Evolutionary conservation across 2,113 vertebrate species (phyloP), one percentile per base, ranked within the genome.

Genomic region (Limnothrissa miodon): DNA sequence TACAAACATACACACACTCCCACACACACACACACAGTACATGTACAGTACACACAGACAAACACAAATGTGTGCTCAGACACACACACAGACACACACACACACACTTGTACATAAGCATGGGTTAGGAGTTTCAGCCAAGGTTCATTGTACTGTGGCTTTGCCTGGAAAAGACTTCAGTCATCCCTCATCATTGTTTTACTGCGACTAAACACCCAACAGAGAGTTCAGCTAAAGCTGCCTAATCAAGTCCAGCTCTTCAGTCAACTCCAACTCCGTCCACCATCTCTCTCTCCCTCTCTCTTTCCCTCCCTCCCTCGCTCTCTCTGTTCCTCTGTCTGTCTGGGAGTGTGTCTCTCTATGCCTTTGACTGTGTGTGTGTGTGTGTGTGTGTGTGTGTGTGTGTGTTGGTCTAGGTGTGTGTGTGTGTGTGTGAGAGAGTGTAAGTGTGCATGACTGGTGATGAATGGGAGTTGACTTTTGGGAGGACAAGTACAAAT

Each of bases 171-270:
- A 74, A 74, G 25, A 74, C 66, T 74, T 74, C 66, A 74, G 29
- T 74, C 66, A 74, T 33, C 66, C 66, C 66, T 74, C 66, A 74
- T 74, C 66, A 74, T 74, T 74, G 66, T 74, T 74, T 74, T 74
- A 74, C 66, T 74, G 25, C 66, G 29, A 39, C 66, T 74, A 74
- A 74, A 74, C 66, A 74, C 66, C 66, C 66, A 74, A 15, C 66
- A 36, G 13, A 25, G 59, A 74, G 25, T 36, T 17, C 66, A n/a
- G 33, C 66, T 36, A 74, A 17, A 74, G 66, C 33, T 29, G 33
- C 66, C 66, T 74, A 74, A 74, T 74, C 66, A 74, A 33, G 25
- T 3, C 25, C 66, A 74, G 25, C 10, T 3, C 66, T 36, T 29
- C 59, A 66, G 59, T 25, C n/a, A 66, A 66, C 59, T 66, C 59